Percentiles rank a stretch among this genome's conserved stretches.
Conservation (phyloP, 2,113 vertebrate species). For the Ptilorrhoa leucosticta region DNA sequence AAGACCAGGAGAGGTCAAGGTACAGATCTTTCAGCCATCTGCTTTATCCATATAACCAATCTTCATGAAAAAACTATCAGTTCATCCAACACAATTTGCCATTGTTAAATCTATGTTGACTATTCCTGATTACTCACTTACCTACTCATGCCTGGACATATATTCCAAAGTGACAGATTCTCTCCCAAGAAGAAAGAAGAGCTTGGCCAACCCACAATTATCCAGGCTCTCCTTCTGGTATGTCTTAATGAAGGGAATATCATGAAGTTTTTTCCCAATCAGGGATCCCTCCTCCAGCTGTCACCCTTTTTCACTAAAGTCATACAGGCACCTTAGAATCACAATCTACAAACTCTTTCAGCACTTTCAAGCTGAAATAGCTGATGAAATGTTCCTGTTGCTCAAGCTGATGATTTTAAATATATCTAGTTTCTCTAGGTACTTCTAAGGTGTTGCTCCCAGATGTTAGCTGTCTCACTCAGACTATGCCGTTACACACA, state of each 20-base stretch:
- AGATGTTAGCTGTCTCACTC: not conserved
- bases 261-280: not conserved
- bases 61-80: not conserved
- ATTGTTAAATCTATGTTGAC: not conserved
- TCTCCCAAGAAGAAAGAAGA: not conserved
- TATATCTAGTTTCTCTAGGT: not conserved
- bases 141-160: not conserved
- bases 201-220: not conserved
- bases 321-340: not conserved
- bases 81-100: not conserved
- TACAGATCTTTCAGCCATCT: not conserved
- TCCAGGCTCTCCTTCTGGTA: not conserved
- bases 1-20: not conserved
- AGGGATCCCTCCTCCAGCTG: not conserved
- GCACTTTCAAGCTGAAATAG: not conserved
- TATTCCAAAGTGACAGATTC: not conserved
- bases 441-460: not conserved
- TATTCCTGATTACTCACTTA: not conserved
- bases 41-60: not conserved
- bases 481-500: not conserved
- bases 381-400: not conserved
- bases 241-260: not conserved
- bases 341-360: not conserved
- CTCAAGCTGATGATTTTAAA: not conserved
- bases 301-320: not conserved